Evolutionary conservation across 2,888 invertebrate genomes (phyloP).

Genomic region (Oeneis ivallda): DNA sequence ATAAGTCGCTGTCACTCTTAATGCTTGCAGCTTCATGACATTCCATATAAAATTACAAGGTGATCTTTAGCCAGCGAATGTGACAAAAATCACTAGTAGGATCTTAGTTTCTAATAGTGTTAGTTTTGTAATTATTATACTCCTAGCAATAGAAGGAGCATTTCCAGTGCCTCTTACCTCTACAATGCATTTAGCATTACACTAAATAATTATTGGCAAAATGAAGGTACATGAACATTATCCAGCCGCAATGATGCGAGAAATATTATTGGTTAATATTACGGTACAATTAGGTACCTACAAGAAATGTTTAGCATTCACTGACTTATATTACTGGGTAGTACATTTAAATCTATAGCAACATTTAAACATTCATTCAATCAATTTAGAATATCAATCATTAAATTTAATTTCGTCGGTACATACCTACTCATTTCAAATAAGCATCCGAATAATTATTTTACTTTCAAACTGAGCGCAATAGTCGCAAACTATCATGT

Average conservation of each 20-base stretch:
- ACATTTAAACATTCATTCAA: no score
- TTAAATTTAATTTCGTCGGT: no score
- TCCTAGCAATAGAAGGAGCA: constrained; percentile 20
- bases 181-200: constrained; percentile 20
- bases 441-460: no score
- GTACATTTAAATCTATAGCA: no score
- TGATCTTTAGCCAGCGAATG: neutral
- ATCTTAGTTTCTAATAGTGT: constrained; percentile 7
- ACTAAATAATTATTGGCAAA: constrained; percentile 9
- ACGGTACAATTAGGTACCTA: neutral
- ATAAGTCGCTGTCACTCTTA: neutral
- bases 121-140: constrained; percentile 7
- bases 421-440: no score
- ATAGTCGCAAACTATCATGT: no score
- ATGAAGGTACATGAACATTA: neutral
- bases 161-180: constrained; percentile 14
- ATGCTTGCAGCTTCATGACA: neutral
- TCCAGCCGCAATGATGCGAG: neutral
- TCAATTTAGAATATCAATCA: no score
- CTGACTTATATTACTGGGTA: no score
- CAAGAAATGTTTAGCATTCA: no score
- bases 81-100: constrained; percentile 1
- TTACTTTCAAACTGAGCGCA: no score
- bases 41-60: neutral
- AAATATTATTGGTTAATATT: neutral